Evolutionary conservation across 2,113 vertebrate genomes (phyloP), one percentile per base, ranked within the genome.

Genomic region (Oreochromis aureus): DNA sequence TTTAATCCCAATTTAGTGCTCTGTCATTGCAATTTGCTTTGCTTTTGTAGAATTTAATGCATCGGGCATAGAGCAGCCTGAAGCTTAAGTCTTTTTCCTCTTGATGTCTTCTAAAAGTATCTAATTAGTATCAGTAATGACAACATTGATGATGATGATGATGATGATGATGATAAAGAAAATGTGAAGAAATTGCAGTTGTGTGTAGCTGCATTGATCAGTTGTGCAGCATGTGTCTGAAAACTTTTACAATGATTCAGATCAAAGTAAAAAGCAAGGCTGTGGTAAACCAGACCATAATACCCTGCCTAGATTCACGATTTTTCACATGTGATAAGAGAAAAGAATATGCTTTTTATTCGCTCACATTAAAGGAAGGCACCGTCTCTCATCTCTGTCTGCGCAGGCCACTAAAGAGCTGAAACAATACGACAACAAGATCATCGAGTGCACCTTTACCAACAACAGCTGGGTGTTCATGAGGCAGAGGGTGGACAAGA

Each of bases 391-490:
- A 5, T 91, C 39, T 88, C 13, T 88, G 22, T 89, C 81, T 81
- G 19, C 61, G 53, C 96, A 99, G 98, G 98, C 97, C 87, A 97
- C 98, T 81, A 99, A 98, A 95, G 98, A 99, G 34, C 97, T 99
- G 94, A 99, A 97, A 89, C 97, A 97, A 86, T 99, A 99, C 1
- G 98, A 99, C 96, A 99, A 98, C 96, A 99, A 99, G 97, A 99
- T 99, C 95, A 99, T 99, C 94, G 99, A 99, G 96, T 99, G 98
- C 96, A 99, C 97, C 91, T 99, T 99, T 88, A 97, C 97, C 93
- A 98, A 97, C 94, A 98, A 99, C 96, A 97, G 95, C 95, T 99
- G 99, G 99, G 98, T 98, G 92, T 99, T 99, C 95, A 99, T 99
- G 98, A 97, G 97, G 93, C 98, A 99, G 96, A 97, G 98, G 92